These are phyloP conservation scores for Tryphoninae sp. DNA, from an alignment of 2,888 invertebrate species.

Conservation along the genomic window DNA sequence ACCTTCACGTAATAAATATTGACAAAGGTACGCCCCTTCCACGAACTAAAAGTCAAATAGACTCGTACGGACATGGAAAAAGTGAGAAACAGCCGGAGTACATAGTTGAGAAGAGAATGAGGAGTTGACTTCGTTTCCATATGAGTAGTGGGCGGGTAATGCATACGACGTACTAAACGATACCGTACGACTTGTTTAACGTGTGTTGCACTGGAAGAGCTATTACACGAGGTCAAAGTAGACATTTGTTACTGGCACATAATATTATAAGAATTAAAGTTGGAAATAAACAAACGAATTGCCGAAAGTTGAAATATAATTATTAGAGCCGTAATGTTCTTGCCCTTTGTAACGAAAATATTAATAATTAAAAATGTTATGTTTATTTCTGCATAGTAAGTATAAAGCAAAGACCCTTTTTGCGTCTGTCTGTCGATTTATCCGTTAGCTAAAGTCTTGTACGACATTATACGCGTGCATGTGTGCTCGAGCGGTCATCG, in stretches of 20 bases:
- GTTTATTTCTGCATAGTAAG: no score
- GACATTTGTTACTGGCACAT: neutral
- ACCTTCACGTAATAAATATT: neutral
- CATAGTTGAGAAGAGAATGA: slow-evolving; percentile 16
- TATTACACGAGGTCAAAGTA: slow-evolving; percentile 13
- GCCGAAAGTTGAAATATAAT: no score
- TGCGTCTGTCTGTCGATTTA: no score
- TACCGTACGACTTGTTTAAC: neutral
- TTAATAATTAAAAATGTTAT: no score
- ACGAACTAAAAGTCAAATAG: slow-evolving; percentile 28
- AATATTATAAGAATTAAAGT: neutral
- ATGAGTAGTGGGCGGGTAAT: slow-evolving; percentile 9
- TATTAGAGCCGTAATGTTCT: no score
- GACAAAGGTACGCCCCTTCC: neutral
- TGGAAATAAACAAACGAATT: no score
- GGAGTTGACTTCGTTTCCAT: neutral
- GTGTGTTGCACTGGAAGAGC: neutral
- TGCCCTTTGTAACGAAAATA: no score
- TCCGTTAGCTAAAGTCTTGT: no score
- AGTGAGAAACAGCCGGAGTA: slow-evolving; percentile 17
- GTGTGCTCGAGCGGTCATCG: no score
- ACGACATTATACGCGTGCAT: no score
- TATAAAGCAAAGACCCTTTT: no score
- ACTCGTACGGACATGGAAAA: slow-evolving; percentile 11
- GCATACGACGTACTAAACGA: neutral